Evolutionary conservation across 92 coral and sea anemone genomes (phyloP).

Genomic region (Zoanthus sansibaricus): DNA sequence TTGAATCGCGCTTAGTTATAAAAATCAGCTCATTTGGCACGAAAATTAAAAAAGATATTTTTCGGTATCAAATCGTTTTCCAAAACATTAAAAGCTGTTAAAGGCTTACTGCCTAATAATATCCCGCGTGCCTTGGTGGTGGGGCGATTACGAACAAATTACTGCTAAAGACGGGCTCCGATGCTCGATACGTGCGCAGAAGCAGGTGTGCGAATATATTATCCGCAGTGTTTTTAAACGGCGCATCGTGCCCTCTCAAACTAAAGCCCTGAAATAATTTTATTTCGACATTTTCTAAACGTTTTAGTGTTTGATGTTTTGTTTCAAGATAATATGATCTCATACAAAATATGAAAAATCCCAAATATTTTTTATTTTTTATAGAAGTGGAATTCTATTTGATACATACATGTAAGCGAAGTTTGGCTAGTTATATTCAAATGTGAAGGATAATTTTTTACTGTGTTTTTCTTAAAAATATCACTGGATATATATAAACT

Average conservation of each 20-base stretch:
- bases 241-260: not conserved
- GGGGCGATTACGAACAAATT: constrained; percentile 27
- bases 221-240: not conserved
- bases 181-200: not conserved
- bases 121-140: constrained; percentile 5
- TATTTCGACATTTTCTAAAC: not conserved
- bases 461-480: not conserved
- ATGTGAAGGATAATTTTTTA: not conserved
- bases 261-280: not conserved
- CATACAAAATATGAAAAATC: not conserved
- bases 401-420: not conserved
- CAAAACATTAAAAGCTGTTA: constrained; percentile 21
- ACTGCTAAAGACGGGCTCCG: constrained; percentile 9
- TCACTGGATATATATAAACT: not conserved
- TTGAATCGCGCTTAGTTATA: not conserved
- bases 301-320: not conserved
- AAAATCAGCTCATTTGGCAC: constrained; percentile 14
- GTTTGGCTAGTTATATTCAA: not conserved
- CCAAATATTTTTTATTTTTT: not conserved
- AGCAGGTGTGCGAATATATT: constrained; percentile 13
- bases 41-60: constrained; percentile 21
- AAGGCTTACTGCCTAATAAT: constrained; percentile 1
- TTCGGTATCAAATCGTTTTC: not conserved
- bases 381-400: not conserved
- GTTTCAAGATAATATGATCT: not conserved